Conservation (phyloP, 2,888 invertebrate genomes). For the Drosophila kuntzei region DNA sequence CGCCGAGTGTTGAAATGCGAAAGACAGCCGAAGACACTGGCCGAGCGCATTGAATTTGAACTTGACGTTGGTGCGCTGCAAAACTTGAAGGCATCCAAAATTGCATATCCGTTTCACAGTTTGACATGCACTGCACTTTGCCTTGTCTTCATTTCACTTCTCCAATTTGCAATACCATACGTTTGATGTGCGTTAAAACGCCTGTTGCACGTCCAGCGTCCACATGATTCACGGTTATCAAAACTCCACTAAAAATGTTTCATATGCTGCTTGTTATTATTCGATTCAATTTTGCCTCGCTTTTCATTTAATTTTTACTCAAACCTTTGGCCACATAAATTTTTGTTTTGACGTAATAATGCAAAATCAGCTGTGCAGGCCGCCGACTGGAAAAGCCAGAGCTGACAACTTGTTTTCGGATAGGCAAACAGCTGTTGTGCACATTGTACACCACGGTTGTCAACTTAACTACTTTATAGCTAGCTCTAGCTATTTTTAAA, state of each 20-base stretch:
- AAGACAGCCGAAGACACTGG: conserved; percentile 25
- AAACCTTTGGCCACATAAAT: conserved; percentile 37
- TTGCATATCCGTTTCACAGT: conserved; percentile 48
- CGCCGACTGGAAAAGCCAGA: conserved; percentile 23
- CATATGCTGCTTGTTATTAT: neutral
- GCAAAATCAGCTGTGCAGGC: conserved; percentile 61
- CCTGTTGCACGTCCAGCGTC: conserved; percentile 33
- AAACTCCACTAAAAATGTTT: neutral
- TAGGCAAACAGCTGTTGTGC: conserved; percentile 1
- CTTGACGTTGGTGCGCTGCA: conserved; percentile 41
- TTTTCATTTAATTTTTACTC: conserved; percentile 42
- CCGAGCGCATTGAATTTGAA: conserved; percentile 52
- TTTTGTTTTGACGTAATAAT: conserved; percentile 74
- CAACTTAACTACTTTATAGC: no score
- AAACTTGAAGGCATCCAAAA: conserved; percentile 19
- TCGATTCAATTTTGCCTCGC: neutral
- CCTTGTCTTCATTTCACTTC: conserved; percentile 9
- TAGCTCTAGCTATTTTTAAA: no score
- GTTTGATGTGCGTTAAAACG: conserved; percentile 25
- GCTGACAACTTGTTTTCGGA: conserved; percentile 28
- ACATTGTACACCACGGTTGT: no score
- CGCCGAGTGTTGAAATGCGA: conserved; percentile 35
- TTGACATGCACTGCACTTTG: conserved; percentile 33
- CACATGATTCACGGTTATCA: conserved; percentile 9
- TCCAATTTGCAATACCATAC: conserved; percentile 2